A percentile compares a stretch with the other conserved stretches of the same genome.
Conservation (phyloP, 2,797 vertebrate species). For the Gila robusta region DNA sequence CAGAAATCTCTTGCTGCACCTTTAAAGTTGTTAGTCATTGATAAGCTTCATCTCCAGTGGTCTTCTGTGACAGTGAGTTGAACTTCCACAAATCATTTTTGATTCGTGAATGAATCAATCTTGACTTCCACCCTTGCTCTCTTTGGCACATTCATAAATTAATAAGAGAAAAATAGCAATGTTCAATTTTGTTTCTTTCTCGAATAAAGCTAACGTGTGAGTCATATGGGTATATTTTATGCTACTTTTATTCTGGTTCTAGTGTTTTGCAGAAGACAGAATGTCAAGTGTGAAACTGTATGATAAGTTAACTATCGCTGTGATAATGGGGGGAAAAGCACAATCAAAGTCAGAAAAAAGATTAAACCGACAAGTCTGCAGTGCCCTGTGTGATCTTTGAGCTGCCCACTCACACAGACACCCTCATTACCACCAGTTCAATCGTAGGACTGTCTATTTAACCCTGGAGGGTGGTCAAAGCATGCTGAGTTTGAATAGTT, state of each 20-base stretch:
- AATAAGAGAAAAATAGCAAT: neutral
- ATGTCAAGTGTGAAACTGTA: neutral
- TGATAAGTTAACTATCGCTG: neutral
- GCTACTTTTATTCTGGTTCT: neutral
- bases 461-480: neutral
- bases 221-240: neutral
- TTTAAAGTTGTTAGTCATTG: neutral
- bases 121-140: neutral
- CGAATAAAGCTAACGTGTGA: neutral
- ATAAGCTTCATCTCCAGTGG: neutral
- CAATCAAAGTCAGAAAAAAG: constrained; percentile 15
- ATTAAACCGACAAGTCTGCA: constrained; percentile 17
- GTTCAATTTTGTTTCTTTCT: neutral
- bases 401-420: constrained; percentile 8
- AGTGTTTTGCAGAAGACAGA: neutral
- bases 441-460: constrained; percentile 16
- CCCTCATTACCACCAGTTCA: constrained; percentile 12
- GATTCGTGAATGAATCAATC: neutral
- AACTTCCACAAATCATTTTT: neutral
- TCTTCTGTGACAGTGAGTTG: neutral
- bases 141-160: neutral
- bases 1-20: neutral
- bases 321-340: neutral
- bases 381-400: constrained; percentile 7
- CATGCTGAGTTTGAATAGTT: neutral